These are phyloP conservation scores for Selene dorsalis DNA, from an alignment of 2,797 vertebrate genomes.

Conservation along the genomic window DNA sequence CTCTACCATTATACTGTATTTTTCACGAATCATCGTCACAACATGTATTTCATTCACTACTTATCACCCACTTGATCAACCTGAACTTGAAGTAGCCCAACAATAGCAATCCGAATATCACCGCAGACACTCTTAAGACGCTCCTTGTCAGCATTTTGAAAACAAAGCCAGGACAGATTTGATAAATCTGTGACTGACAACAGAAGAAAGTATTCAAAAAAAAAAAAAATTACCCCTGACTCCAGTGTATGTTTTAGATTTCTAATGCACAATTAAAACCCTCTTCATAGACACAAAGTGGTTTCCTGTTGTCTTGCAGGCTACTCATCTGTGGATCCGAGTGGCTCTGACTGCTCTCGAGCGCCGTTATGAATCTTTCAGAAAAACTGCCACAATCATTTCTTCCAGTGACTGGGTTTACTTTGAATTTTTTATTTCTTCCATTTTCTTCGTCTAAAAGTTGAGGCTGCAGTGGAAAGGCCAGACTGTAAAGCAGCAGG, in stretches of 20 bases:
- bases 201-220: not conserved
- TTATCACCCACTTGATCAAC: not conserved
- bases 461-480: conserved; percentile 11
- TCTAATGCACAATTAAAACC: conserved; percentile 4
- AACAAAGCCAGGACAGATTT: not conserved
- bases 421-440: conserved; percentile 78
- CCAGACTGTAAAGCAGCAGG: conserved; percentile 31
- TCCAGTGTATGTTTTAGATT: not conserved
- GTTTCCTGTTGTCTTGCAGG: not conserved
- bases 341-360: conserved; percentile 70
- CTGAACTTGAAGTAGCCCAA: not conserved
- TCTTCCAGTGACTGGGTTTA: conserved; percentile 63
- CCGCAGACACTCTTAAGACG: not conserved
- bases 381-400: conserved; percentile 66
- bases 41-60: not conserved
- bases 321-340: not conserved
- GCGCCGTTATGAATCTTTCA: conserved; percentile 81
- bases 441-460: conserved; percentile 54
- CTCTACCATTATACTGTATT: not conserved
- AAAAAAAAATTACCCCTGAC: not conserved
- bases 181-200: not conserved
- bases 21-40: not conserved
- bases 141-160: not conserved
- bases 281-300: not conserved
- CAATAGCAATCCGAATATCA: not conserved